Conservation (phyloP, 2,797 vertebrate genomes). For the Limnodromus scolopaceus region DNA sequence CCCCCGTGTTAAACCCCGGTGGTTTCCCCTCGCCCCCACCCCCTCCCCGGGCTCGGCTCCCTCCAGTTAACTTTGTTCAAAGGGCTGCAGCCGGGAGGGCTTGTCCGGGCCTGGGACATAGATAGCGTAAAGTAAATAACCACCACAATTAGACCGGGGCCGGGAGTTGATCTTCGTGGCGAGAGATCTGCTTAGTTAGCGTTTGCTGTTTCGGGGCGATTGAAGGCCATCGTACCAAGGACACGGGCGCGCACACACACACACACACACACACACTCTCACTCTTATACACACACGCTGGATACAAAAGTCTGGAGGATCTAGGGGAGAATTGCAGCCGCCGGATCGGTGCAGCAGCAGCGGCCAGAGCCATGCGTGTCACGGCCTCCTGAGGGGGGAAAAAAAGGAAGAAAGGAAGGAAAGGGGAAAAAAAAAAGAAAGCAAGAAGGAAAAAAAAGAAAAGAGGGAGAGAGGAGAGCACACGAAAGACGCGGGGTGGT, state of each 20-base stretch:
- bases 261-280: not conserved
- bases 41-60: not conserved
- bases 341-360: constrained; percentile 23
- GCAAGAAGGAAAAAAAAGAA: not conserved
- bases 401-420: constrained; percentile 42
- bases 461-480: constrained; percentile 35
- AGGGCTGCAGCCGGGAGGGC: constrained; percentile 47
- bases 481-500: constrained; percentile 21
- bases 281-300: not conserved
- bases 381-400: constrained; percentile 72
- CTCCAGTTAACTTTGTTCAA: constrained; percentile 76
- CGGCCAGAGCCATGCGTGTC: constrained; percentile 71
- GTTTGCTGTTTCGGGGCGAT: constrained; percentile 60
- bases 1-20: not conserved
- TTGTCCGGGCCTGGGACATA: constrained; percentile 45
- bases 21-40: not conserved
- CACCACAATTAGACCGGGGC: not conserved
- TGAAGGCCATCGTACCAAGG: constrained; percentile 74
- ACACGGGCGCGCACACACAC: constrained; percentile 20
- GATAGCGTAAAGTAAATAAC: constrained; percentile 51
- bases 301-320: constrained; percentile 64
- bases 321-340: constrained; percentile 25
- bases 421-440: not conserved
- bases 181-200: constrained; percentile 54
- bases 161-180: constrained; percentile 14